Evolutionary conservation across 2,888 invertebrate genomes (phyloP), one percentile per base, ranked within the genome.

Genomic region (Diogma glabrata): DNA sequence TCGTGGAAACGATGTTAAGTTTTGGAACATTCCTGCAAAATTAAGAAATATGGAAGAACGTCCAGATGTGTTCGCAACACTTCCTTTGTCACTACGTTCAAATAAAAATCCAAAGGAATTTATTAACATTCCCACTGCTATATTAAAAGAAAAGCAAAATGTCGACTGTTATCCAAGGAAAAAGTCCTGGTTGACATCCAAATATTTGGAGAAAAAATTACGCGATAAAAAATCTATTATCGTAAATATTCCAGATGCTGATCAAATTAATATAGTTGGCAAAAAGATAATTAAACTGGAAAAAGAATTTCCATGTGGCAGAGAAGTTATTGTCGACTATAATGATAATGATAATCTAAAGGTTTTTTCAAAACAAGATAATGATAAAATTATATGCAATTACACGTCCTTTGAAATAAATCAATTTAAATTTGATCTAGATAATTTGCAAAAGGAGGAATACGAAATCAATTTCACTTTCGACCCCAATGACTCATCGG

Each of bases 201-300:
- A 43, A 43, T 43, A 43, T 43, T 43, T 43, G 22, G 43, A 43
- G 23, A 23, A 43, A 9, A 43, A 43, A 43, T n/a, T 43, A 43
- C 43, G 22, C 5, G 23, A 43, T 22, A n/a, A n/a, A n/a, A n/a
- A n/a, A n/a, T n/a, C n/a, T n/a, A n/a, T n/a, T n/a, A n/a, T n/a
- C n/a, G 14, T 43, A 14, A 22, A 43, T 43, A 43, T 43, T 22
- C 43, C 43, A 23, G 23, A 43, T 43, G 20, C 23, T 22, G 22
- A 43, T 8, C n/a, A 43, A 14, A 20, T 43, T n/a, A 23, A 43
- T 20, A 2, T 43, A 3, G 14, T 14, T 3, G 43, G 43, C 7
- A 22, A 20, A 4, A 22, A 43, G n/a, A 43, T 43, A 22, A 43
- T 22, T 14, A 20, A 17, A 22, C 22, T 7, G 2, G 43, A 22